Evolutionary conservation across 2,888 invertebrate genomes (phyloP), one percentile per base, ranked within the genome.

Genomic region (Piscicola geometra): DNA sequence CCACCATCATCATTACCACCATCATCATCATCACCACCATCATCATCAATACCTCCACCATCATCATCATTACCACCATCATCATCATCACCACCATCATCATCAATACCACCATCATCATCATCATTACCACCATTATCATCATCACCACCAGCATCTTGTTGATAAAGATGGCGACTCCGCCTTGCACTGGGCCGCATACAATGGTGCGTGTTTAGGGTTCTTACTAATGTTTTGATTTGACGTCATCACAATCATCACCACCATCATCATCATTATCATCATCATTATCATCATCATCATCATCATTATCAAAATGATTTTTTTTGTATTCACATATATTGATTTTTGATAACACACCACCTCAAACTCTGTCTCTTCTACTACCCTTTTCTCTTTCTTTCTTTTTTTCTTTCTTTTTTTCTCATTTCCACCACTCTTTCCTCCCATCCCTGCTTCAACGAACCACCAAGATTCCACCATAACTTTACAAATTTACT

Each of bases 101-200:
- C 70, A 70, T 70, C 70, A 90, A 93, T 82, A 92, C 93, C 1
- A 93, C 93, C 15, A 91, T 94, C 0, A 93, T 93, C 0, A 93
- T 93, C 0, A 94, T 92, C 85, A 87, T 95, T 0, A 88, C 94
- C 72, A 94, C 94, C 36, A 93, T 92, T 90, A 93, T 93, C 1
- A 93, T 94, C 0, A 88, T 91, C 91, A 60, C 25, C 33, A 64
- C 64, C 91, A 93, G 82, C 87, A 93, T 69, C 18, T 56, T 0
- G 91, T 92, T 0, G 94, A 95, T 82, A 93, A 93, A 80, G 94
- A 95, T 83, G 94, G 94, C 0, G 94, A 95, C 82, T 93, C 93
- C 0, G 94, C 94, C 0, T 86, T 94, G 41, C 94, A 95, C 83
- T 95, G 94, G 94, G 93, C 94, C 0, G 92, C 94, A 0, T 94